Base-by-base conservation (phyloP, 2,888 invertebrate species). In the Orthosia gothica region DNA sequence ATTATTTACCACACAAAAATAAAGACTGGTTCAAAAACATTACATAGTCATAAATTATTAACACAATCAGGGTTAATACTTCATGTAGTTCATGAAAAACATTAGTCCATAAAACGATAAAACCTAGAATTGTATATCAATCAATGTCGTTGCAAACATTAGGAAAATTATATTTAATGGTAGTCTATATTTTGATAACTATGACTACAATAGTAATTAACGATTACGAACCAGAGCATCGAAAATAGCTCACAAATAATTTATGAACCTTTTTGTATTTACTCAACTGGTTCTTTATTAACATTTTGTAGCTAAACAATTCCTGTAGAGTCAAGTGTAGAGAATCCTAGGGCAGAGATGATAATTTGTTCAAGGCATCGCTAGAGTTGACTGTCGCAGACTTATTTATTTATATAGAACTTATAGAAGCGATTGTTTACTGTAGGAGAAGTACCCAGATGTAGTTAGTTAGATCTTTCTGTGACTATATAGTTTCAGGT, bases 61-160 rank as follows among this genome's bases (percentile, higher is more conserved):
- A 59, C 18, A 26, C 49, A 55, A 63, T 55, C n/a, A 64, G 12
- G 54, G 50, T 59, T 61, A 49, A 40, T 18, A 13, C 47, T 47
- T 47, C 52, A 61, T 52, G n/a, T 49, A 58, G 16, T 57, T 68
- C 52, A 70, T 26, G 54, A 68, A 70, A 74, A 58, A 58, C 15
- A 70, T 70, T 65, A 49, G 64, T 64, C 20, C 49, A n/a, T 67
- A 74, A 68, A 80, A 70, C 65, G 70, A 73, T 74, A 66, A 75
- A 75, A 71, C 23, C 72, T 57, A 26, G 55, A 57, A 71, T 84
- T 70, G 58, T 77, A 54, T 67, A 86, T 84, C 69, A 75, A 81
- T 77, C 69, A 81, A 72, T 58, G 70, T 79, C 58, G 32, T 45
- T 49, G 26, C 54, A 18, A 68, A 66, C 57, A 64, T 58, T 65